These are phyloP conservation scores for Agonopterix alstromeriana DNA, from an alignment of 2,888 invertebrate genomes.

Conservation along the genomic window DNA sequence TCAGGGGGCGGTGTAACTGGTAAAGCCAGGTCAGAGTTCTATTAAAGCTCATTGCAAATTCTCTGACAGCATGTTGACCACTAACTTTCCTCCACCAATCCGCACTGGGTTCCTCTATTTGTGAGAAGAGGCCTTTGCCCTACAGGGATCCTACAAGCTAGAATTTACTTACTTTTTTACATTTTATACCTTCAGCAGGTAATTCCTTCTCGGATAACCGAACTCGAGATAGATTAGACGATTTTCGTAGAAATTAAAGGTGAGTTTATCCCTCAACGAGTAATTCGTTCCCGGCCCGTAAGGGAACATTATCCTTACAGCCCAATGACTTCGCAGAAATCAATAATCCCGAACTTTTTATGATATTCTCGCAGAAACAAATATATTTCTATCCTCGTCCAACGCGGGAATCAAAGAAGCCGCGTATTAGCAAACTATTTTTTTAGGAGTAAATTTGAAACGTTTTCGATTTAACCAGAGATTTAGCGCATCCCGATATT, in stretches of 20 bases:
- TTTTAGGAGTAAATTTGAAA: slow-evolving; percentile 58
- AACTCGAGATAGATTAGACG: slow-evolving; percentile 48
- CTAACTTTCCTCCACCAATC: too few species aligned
- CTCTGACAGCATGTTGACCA: too few species aligned
- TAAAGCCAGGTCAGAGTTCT: too few species aligned
- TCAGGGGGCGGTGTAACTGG: too few species aligned
- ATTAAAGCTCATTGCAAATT: too few species aligned
- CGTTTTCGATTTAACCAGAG: slow-evolving; percentile 61
- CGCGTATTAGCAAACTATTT: slow-evolving; percentile 66
- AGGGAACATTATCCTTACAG: slow-evolving; percentile 64
- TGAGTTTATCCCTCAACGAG: slow-evolving; percentile 67
- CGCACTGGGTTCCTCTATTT: too few species aligned
- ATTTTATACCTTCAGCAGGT: slow-evolving; percentile 26
- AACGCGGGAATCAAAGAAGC: slow-evolving; percentile 58
- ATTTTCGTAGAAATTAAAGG: slow-evolving; percentile 58
- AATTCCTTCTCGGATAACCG: slow-evolving; percentile 48
- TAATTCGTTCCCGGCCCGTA: slow-evolving; percentile 65
- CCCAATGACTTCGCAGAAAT: slow-evolving; percentile 60
- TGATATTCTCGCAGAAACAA: slow-evolving; percentile 58
- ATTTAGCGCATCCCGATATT: slow-evolving; percentile 58
- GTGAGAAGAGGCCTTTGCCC: too few species aligned
- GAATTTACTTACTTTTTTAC: too few species aligned
- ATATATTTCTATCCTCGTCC: slow-evolving; percentile 44
- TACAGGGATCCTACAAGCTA: too few species aligned
- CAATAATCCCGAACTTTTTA: slow-evolving; percentile 67